These are phyloP conservation scores for Pollenia amentaria DNA, from an alignment of 2,888 invertebrate species.

Conservation along the genomic window DNA sequence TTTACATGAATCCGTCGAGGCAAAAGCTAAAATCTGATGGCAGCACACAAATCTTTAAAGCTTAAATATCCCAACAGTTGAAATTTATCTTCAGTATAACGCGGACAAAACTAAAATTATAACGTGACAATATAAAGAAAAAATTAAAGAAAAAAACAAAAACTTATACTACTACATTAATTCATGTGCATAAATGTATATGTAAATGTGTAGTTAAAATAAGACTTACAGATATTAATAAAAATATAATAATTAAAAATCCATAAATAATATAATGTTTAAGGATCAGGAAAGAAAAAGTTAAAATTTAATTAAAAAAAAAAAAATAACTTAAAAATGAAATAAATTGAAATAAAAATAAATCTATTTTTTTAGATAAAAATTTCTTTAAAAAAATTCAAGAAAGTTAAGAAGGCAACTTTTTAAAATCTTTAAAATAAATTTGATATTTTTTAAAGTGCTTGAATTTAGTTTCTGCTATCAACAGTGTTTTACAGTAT, in stretches of 20 bases:
- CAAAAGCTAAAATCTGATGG: constrained; percentile 60
- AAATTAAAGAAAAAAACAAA: constrained; percentile 27
- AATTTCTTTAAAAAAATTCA: not conserved
- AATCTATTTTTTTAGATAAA: not conserved
- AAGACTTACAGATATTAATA: constrained; percentile 7
- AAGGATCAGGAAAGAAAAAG: not conserved
- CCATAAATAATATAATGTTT: constrained; percentile 52
- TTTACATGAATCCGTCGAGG: constrained; percentile 42
- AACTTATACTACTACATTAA: constrained; percentile 3
- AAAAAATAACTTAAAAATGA: not conserved
- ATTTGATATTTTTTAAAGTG: no score
- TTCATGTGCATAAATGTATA: not conserved
- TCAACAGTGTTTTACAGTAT: not conserved
- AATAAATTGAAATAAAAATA: not conserved
- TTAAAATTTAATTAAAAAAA: not conserved
- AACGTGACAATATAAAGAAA: constrained; percentile 50
- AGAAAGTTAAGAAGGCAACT: not conserved
- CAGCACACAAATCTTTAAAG: constrained; percentile 71
- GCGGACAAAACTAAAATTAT: constrained; percentile 58
- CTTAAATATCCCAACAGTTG: constrained; percentile 70
- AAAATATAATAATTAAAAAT: constrained; percentile 59
- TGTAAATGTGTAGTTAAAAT: constrained; percentile 8
- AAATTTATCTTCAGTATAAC: constrained; percentile 68
- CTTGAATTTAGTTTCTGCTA: not conserved
- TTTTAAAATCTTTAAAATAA: not conserved